Conservation (phyloP, 2,113 vertebrate species). For the Mus musculus region DNA sequence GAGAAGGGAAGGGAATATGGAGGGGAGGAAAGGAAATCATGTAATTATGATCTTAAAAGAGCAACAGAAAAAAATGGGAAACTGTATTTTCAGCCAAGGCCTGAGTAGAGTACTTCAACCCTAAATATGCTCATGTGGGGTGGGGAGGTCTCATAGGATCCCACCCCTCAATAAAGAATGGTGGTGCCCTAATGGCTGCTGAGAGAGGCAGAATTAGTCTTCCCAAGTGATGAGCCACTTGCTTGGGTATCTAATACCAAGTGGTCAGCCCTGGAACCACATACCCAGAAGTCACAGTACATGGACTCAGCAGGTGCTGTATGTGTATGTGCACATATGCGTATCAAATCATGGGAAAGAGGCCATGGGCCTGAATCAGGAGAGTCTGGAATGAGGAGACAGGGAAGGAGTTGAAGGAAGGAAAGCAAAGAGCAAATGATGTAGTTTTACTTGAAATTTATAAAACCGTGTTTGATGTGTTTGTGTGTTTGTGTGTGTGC, state of each 20-base stretch:
- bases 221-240: neutral
- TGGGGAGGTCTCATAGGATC: too few species aligned
- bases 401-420: neutral
- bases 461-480: constrained; percentile 24
- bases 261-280: neutral
- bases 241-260: neutral
- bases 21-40: neutral
- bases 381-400: neutral
- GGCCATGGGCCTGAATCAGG: neutral
- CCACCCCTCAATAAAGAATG: too few species aligned
- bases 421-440: neutral
- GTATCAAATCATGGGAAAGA: neutral
- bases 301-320: neutral
- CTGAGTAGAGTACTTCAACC: constrained; percentile 16
- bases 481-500: neutral
- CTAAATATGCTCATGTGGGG: neutral
- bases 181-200: neutral
- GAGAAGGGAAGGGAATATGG: neutral
- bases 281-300: neutral
- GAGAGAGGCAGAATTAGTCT: neutral
- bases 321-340: neutral
- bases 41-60: neutral
- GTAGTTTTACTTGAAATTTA: neutral
- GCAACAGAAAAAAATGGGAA: neutral
- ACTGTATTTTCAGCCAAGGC: constrained; percentile 29